These are phyloP conservation scores for Hoplodrina blanda DNA, from an alignment of 2,888 invertebrate species.

Conservation along the genomic window DNA sequence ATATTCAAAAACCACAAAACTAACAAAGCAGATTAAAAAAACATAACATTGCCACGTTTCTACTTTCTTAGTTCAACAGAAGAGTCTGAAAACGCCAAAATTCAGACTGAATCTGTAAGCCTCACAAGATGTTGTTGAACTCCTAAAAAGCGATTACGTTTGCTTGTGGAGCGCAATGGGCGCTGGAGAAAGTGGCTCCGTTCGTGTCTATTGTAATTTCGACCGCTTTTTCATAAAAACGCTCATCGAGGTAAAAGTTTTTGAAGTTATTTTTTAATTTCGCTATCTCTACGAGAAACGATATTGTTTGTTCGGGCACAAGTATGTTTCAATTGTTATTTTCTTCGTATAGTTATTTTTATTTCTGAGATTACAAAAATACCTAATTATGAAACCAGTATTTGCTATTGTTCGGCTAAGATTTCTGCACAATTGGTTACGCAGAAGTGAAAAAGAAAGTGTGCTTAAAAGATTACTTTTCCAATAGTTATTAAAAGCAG, in stretches of 20 bases:
- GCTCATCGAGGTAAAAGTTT: slow-evolving; percentile 62
- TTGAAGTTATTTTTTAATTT: slow-evolving; percentile 57
- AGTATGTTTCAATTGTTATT: slow-evolving; percentile 19
- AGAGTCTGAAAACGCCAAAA: slow-evolving; percentile 18
- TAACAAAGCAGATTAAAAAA: slow-evolving; percentile 9
- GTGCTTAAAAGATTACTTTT: slow-evolving; percentile 15
- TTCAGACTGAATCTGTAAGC: slow-evolving; percentile 28
- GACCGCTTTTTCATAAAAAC: slow-evolving; percentile 63
- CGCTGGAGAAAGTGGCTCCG: slow-evolving; percentile 56
- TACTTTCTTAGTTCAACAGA: slow-evolving; percentile 22
- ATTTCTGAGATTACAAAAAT: background rate
- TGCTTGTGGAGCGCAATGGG: slow-evolving; percentile 34
- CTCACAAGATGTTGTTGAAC: slow-evolving; percentile 38
- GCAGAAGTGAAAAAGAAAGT: background rate
- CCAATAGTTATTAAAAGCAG: slow-evolving; percentile 14
- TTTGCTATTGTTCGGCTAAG: background rate
- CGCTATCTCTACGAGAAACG: slow-evolving; percentile 37
- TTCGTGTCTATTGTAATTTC: slow-evolving; percentile 60
- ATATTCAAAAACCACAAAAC: background rate
- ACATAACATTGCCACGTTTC: background rate
- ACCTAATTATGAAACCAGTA: background rate
- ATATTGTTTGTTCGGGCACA: slow-evolving; percentile 32
- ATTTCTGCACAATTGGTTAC: background rate
- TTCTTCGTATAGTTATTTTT: slow-evolving; percentile 9
- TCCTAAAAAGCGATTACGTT: slow-evolving; percentile 51